Evolutionary conservation across 2,888 invertebrate species (phyloP).

Genomic region (Dasysyrphus albostriatus): DNA sequence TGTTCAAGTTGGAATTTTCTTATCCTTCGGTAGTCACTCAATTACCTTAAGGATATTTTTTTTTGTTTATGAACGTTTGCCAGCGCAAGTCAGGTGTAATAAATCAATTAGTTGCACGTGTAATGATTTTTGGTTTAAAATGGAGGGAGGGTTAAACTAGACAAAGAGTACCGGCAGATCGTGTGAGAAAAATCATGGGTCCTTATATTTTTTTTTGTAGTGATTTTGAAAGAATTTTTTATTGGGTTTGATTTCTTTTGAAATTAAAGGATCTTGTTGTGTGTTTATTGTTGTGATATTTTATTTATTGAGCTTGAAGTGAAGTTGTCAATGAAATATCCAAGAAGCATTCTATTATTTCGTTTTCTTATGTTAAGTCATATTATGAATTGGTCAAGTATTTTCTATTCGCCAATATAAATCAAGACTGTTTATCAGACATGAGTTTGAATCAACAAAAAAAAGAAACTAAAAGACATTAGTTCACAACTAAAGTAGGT

Average conservation of each 20-base stretch:
- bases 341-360: background rate
- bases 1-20: slow-evolving; percentile 37
- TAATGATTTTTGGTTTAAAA: slow-evolving; percentile 27
- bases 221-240: slow-evolving; percentile 11
- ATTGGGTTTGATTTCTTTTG: slow-evolving; percentile 66
- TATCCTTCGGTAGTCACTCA: slow-evolving; percentile 58
- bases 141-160: slow-evolving; percentile 33
- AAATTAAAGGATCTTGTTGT: slow-evolving; percentile 30
- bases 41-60: slow-evolving; percentile 29
- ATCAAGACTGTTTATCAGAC: background rate
- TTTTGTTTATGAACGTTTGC: slow-evolving; percentile 12
- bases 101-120: slow-evolving; percentile 73
- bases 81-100: slow-evolving; percentile 68
- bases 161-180: slow-evolving; percentile 41
- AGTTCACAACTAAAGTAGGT: too few relatives aligned
- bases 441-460: too few relatives aligned
- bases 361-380: background rate
- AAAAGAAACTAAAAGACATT: too few relatives aligned
- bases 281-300: slow-evolving; percentile 45
- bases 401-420: background rate
- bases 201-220: slow-evolving; percentile 15
- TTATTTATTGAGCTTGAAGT: slow-evolving; percentile 55
- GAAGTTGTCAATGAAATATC: slow-evolving; percentile 54
- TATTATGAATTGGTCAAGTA: slow-evolving; percentile 11
- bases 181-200: slow-evolving; percentile 56